Conservation (phyloP, 2,888 invertebrate species). For the Poecilus cupreus region DNA sequence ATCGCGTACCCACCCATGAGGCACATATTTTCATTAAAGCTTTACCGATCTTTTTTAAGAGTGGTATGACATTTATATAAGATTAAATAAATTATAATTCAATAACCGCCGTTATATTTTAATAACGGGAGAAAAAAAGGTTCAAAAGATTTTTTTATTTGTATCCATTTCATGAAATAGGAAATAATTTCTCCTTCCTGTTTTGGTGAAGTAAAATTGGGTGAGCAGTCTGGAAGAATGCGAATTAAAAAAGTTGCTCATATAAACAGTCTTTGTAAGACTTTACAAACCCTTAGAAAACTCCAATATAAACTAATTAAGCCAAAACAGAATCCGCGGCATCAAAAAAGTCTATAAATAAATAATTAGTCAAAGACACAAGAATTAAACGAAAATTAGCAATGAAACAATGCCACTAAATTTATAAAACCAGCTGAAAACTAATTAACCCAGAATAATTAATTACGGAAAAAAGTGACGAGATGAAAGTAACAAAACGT, state of each 20-base stretch:
- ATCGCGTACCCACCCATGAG: too few relatives aligned
- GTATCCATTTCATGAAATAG: too few relatives aligned
- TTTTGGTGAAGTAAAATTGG: too few relatives aligned
- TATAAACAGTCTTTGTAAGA: not conserved
- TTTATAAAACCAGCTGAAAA: conserved; percentile 44
- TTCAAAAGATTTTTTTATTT: too few relatives aligned
- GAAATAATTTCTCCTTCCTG: too few relatives aligned
- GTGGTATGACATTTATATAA: too few relatives aligned
- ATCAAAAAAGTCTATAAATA: conserved; percentile 32
- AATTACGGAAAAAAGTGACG: conserved; percentile 18
- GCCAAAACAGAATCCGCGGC: not conserved
- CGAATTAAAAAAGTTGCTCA: not conserved
- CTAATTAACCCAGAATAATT: conserved; percentile 34
- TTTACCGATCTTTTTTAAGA: too few relatives aligned
- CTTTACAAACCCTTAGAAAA: not conserved
- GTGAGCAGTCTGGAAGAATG: not conserved
- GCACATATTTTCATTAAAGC: too few relatives aligned
- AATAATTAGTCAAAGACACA: conserved; percentile 33
- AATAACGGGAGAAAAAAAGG: too few relatives aligned
- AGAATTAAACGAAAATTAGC: conserved; percentile 47
- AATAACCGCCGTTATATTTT: too few relatives aligned
- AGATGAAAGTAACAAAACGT: conserved; percentile 40
- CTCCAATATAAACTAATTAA: conserved; percentile 21
- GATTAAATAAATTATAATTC: too few relatives aligned
- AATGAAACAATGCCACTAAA: conserved; percentile 43